Percentiles rank a stretch among this genome's conserved stretches.
These are phyloP conservation scores for Xestia c-nigrum DNA, from an alignment of 2,888 invertebrate genomes.

Conservation along the genomic window DNA sequence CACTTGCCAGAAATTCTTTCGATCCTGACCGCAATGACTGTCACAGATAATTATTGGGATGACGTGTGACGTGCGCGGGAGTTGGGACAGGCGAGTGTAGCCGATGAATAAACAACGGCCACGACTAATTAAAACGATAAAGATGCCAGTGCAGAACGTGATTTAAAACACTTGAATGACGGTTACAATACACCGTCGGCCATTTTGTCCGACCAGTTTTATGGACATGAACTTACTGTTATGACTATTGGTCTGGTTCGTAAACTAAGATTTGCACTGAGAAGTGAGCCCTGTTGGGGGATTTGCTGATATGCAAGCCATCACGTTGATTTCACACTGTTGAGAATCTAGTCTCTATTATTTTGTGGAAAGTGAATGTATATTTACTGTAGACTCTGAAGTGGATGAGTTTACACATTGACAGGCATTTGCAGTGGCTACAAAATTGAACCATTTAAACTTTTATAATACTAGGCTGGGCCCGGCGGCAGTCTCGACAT, in stretches of 20 bases:
- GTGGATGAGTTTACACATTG: background rate
- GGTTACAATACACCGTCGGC: constrained; percentile 3
- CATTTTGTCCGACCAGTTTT: constrained; percentile 23
- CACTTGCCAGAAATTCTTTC: constrained; percentile 27
- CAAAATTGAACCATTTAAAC: background rate
- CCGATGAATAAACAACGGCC: constrained; percentile 34
- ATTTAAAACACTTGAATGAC: constrained; percentile 30
- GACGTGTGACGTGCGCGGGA: constrained; percentile 35
- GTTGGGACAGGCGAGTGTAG: constrained; percentile 3
- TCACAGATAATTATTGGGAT: constrained; percentile 42
- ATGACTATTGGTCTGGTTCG: constrained; percentile 19
- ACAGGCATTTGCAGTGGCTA: background rate
- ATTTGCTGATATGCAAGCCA: background rate
- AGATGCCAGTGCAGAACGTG: constrained; percentile 17
- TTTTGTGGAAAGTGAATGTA: background rate
- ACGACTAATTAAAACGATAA: constrained; percentile 45
- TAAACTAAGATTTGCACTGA: constrained; percentile 22
- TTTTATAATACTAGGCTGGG: background rate
- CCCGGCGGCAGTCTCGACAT: no score
- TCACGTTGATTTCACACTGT: background rate
- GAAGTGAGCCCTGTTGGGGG: background rate
- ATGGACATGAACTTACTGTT: constrained; percentile 18
- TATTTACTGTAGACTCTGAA: background rate
- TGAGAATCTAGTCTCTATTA: background rate
- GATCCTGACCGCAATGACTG: constrained; percentile 22